Evolutionary conservation across 2,888 invertebrate genomes (phyloP), one percentile per base, ranked within the genome.

Genomic region (Drosophila monieri): DNA sequence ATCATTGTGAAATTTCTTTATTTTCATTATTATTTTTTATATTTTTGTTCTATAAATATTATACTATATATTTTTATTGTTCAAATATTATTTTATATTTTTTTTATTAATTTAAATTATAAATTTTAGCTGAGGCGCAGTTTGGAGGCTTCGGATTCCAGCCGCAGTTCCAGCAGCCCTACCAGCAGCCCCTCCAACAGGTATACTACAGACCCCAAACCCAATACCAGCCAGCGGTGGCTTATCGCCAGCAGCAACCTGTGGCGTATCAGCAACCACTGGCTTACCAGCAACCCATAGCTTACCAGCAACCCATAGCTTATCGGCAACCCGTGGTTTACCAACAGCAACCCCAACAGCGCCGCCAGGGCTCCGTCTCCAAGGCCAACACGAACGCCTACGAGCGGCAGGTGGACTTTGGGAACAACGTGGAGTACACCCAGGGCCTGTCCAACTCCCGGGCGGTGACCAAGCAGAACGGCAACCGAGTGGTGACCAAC

Each of bases 391-490:
- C 88, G 15, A 84, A 84, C 12, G 87, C 90, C 18, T 86, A 78
- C 27, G 79, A 89, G 55, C 85, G 81, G 3, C 76, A 88, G 48
- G 73, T 89, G 9, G 84, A 89, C 18, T 62, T 80, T 0, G 90
- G 89, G 35, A 78, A 74, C 51, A 56, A 85, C 8, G 0, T 90
- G 2, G 90, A 77, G 39, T 43, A 77, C 12, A 74, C 78, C 3
- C 75, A 76, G 30, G 90, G 90, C 1, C 39, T 87, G 1, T 78
- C 89, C 6, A 86, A 88, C 30, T 90, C 91, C 0, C 80, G 88
- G 3, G 88, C 88, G 0, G 78, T 89, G 0, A 90, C 90, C 12
- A 68, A 74, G 3, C 85, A 90, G 75, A 89, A 89, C 4, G 88
- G 90, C 0, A 70, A 72, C 6, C 87, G 86, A 0, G 75, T 80